A percentile compares a stretch with the other conserved stretches of the same genome.
Evolutionary conservation across 2,888 invertebrate genomes (phyloP).

Genomic region (Anthophora plumipes): DNA sequence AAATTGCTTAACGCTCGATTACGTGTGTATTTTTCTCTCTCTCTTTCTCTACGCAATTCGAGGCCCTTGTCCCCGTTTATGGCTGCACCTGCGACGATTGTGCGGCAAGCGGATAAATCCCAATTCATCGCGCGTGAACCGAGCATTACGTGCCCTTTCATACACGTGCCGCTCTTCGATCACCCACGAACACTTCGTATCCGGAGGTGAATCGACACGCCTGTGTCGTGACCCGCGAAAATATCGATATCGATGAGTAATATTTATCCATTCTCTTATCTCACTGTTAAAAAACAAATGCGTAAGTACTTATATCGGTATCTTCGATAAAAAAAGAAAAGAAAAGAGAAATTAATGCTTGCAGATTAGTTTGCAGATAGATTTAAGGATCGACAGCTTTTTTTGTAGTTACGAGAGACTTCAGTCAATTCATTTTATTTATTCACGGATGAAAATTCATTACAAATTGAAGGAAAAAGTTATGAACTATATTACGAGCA

Average conservation of each 20-base stretch:
- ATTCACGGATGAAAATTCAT: no score
- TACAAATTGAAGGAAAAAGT: no score
- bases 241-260: neutral
- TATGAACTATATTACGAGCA: no score
- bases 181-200: slow-evolving; percentile 14
- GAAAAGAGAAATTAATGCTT: no score
- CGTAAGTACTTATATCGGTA: no score
- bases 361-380: no score
- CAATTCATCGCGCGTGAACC: slow-evolving; percentile 58
- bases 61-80: slow-evolving; percentile 65
- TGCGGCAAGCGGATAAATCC: slow-evolving; percentile 53
- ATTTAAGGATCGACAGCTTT: no score
- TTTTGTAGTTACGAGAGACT: no score
- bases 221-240: slow-evolving; percentile 11
- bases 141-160: slow-evolving; percentile 38
- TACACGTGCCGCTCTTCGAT: slow-evolving; percentile 36
- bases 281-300: no score
- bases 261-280: slow-evolving; percentile 18
- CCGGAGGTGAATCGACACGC: slow-evolving; percentile 32
- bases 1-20: slow-evolving; percentile 70
- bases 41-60: slow-evolving; percentile 29
- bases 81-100: slow-evolving; percentile 71
- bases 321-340: no score
- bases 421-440: no score
- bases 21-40: slow-evolving; percentile 54